Percentiles rank a stretch among this genome's conserved stretches.
These are phyloP conservation scores for Cryptocheilus praepositus DNA, from an alignment of 2,888 invertebrate species.

Conservation along the genomic window DNA sequence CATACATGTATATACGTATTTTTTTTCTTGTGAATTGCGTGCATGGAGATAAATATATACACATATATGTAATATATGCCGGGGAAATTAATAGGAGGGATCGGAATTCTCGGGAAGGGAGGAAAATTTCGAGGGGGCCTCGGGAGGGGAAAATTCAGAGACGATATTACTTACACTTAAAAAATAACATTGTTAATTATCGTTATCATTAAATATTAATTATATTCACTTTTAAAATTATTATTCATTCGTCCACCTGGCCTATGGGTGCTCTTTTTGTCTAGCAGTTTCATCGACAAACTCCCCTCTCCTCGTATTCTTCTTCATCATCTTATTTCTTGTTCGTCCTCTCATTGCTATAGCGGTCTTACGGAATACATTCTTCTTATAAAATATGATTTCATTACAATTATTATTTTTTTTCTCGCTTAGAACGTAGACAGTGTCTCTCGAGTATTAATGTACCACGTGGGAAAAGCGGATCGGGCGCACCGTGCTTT, in stretches of 20 bases:
- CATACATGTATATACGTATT: conserved; percentile 57
- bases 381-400: conserved; percentile 71
- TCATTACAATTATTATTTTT: conserved; percentile 59
- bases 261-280: conserved; percentile 49
- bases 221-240: conserved; percentile 55
- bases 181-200: conserved; percentile 68
- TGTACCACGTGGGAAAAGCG: conserved; percentile 36
- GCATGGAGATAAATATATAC: conserved; percentile 59
- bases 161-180: conserved; percentile 61
- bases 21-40: conserved; percentile 18
- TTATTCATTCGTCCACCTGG: conserved; percentile 65
- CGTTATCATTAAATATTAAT: conserved; percentile 61
- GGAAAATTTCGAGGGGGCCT: background rate
- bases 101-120: conserved; percentile 28
- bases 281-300: conserved; percentile 32
- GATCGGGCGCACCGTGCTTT: conserved; percentile 16
- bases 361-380: conserved; percentile 61
- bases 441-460: conserved; percentile 47
- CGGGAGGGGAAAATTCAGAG: background rate
- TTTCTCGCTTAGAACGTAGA: conserved; percentile 60
- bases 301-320: conserved; percentile 5
- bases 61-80: conserved; percentile 53
- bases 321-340: conserved; percentile 37
- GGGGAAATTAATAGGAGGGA: conserved; percentile 32
- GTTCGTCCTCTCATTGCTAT: conserved; percentile 54